phyloP scores from a whole-genome alignment of 2,797 vertebrate species.

The Masticophis lateralis region DNA sequence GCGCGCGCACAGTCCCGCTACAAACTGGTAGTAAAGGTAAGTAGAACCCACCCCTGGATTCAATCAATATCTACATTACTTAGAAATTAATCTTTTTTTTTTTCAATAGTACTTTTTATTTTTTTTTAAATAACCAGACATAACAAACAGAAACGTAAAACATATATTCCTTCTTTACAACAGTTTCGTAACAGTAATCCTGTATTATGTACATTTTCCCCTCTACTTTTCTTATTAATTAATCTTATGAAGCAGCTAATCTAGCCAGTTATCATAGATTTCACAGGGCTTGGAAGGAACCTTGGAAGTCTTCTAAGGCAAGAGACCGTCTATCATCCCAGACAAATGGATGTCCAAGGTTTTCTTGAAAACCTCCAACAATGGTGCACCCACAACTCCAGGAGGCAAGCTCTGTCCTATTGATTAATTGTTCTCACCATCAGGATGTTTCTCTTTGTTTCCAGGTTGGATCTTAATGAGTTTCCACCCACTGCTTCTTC shows the following conservation, averaged over 20 bases:
- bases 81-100: background rate
- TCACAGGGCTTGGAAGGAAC: background rate
- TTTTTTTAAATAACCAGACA: no score
- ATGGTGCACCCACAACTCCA: background rate
- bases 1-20: rapidly evolving
- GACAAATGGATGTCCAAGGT: background rate
- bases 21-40: no score
- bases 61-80: background rate
- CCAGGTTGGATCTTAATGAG: background rate
- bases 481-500: background rate
- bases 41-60: background rate
- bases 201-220: no score
- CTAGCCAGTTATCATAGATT: background rate
- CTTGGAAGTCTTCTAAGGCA: background rate
- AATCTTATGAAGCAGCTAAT: background rate
- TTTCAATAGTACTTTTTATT: no score
- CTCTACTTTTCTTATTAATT: no score
- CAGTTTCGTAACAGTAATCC: no score
- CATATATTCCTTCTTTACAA: no score
- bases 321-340: background rate
- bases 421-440: background rate
- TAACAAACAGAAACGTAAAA: no score
- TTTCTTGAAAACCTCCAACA: background rate
- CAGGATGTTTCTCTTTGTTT: background rate
- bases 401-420: background rate